A percentile compares a stretch with the other conserved stretches of the same genome.
Evolutionary conservation across 1,140 invertebrate species (phyloP).

Genomic region (Phymorhynchus buccinoides): DNA sequence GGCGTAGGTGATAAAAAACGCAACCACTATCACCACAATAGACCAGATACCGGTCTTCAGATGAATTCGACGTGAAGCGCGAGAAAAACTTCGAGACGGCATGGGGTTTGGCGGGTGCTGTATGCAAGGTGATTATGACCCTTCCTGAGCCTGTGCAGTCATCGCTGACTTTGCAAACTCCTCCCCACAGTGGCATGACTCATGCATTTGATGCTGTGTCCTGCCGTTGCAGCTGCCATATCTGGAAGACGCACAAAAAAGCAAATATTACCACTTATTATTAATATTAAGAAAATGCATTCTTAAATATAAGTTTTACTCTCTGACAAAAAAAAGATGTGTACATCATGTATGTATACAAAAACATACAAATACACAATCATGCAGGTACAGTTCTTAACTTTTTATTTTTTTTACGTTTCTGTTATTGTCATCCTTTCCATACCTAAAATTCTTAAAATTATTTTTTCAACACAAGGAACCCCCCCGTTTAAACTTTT

Average conservation of each 20-base stretch:
- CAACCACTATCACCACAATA: constrained; percentile 47
- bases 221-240: background rate
- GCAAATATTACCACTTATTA: too few species aligned
- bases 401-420: too few species aligned
- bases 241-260: background rate
- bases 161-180: background rate
- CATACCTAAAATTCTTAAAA: too few species aligned
- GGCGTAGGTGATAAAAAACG: constrained; percentile 56
- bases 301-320: too few species aligned
- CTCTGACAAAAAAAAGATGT: background rate
- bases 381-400: background rate
- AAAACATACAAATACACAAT: background rate
- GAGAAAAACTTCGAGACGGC: constrained; percentile 44
- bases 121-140: constrained; percentile 41
- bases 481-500: too few species aligned
- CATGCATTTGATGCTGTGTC: background rate
- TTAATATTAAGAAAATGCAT: too few species aligned
- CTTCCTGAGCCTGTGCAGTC: background rate
- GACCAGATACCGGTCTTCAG: constrained; percentile 57
- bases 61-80: constrained; percentile 46
- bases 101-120: constrained; percentile 39
- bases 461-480: too few species aligned
- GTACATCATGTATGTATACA: background rate
- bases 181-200: background rate
- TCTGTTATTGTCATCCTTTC: too few species aligned